Percentiles rank a stretch among this genome's conserved stretches.
Evolutionary conservation across 2,888 invertebrate species (phyloP).

Genomic region (Ditula angustiorana): DNA sequence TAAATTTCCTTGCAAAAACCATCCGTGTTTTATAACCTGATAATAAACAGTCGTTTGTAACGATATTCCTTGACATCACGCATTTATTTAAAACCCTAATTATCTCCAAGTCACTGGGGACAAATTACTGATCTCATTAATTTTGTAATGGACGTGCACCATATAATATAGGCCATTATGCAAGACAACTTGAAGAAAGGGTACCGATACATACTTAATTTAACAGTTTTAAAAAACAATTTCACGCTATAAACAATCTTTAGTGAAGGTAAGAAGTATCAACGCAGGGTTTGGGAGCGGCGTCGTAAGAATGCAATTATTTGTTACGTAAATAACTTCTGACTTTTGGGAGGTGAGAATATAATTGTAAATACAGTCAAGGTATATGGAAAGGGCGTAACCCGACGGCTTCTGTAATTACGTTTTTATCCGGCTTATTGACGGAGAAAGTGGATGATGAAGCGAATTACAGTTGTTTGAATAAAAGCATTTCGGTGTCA

Average conservation of each 20-base stretch:
- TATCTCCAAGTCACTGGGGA: slow-evolving; percentile 39
- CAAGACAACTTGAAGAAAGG: slow-evolving; percentile 49
- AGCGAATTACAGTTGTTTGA: not conserved
- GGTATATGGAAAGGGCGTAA: slow-evolving; percentile 35
- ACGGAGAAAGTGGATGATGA: slow-evolving; percentile 4
- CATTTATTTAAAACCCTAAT: slow-evolving; percentile 45
- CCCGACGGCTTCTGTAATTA: slow-evolving; percentile 35
- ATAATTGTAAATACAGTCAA: slow-evolving; percentile 36
- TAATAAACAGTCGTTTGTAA: slow-evolving; percentile 35
- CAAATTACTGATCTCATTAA: slow-evolving; percentile 47
- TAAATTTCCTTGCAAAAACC: slow-evolving; percentile 6
- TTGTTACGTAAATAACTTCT: slow-evolving; percentile 48
- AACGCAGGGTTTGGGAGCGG: not conserved
- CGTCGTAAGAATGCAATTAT: slow-evolving; percentile 41
- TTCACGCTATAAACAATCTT: slow-evolving; percentile 35
- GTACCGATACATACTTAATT: slow-evolving; percentile 42
- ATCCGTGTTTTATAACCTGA: slow-evolving; percentile 13
- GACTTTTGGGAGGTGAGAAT: slow-evolving; percentile 43
- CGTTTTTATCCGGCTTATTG: slow-evolving; percentile 30
- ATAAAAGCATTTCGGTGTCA: not conserved
- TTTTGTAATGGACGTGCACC: slow-evolving; percentile 39
- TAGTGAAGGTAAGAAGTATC: slow-evolving; percentile 26
- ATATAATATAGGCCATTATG: slow-evolving; percentile 47
- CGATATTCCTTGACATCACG: slow-evolving; percentile 29
- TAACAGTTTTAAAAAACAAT: not conserved